phyloP scores from a whole-genome alignment of 2,113 vertebrate species.

The Vombatus ursinus region DNA sequence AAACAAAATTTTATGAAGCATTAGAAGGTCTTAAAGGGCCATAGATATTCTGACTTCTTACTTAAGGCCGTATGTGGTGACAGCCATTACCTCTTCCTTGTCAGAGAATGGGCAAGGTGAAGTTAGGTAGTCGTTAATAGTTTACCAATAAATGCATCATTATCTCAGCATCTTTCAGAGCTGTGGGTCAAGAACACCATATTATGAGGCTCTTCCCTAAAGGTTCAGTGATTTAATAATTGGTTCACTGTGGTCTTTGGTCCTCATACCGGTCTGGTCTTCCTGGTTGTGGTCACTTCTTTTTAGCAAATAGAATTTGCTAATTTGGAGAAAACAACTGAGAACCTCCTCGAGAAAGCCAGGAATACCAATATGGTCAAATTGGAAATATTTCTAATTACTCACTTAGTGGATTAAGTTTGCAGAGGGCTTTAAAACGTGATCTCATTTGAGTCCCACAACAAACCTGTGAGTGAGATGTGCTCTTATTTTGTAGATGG shows the following conservation, averaged over 20 bases:
- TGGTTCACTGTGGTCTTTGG: background rate
- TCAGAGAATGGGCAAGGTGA: background rate
- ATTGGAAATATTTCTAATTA: background rate
- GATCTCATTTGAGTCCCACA: background rate
- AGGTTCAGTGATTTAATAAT: background rate
- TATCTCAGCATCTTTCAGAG: background rate
- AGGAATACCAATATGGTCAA: background rate
- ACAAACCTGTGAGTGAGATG: too few relatives aligned
- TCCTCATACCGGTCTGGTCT: too few relatives aligned
- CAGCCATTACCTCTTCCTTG: conserved; percentile 31
- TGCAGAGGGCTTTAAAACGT: too few relatives aligned
- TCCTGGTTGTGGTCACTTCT: background rate
- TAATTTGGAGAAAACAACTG: background rate
- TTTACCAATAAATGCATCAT: background rate
- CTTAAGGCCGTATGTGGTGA: background rate
- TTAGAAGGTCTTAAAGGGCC: background rate
- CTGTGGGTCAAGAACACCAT: background rate
- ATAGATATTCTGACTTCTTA: background rate
- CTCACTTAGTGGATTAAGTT: too few relatives aligned
- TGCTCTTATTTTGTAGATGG: background rate
- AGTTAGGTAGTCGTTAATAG: background rate
- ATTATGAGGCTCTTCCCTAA: too few relatives aligned
- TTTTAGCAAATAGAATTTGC: background rate
- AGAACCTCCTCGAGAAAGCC: background rate
- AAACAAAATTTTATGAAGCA: conserved; percentile 21